A percentile compares a stretch with the other conserved stretches of the same genome.
Evolutionary conservation across 2,888 invertebrate species (phyloP).

Genomic region (Salticus scenicus): DNA sequence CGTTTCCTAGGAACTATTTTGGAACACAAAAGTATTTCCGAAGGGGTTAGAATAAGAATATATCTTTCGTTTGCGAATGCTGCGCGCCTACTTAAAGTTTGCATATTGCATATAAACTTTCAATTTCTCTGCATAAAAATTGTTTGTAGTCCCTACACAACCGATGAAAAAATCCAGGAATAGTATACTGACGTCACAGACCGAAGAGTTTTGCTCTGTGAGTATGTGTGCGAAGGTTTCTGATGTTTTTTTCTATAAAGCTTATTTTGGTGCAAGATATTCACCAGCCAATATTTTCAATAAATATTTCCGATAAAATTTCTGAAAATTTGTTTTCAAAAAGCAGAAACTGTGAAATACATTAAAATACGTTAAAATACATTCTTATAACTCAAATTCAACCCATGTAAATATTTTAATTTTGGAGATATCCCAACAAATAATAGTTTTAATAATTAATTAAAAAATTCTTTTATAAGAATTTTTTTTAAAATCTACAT

Average conservation of each 20-base stretch:
- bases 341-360: too few relatives aligned
- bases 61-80: constrained; percentile 26
- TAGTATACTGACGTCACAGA: constrained; percentile 50
- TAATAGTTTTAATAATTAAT: too few relatives aligned
- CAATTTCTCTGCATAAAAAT: constrained; percentile 56
- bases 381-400: too few relatives aligned
- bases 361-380: too few relatives aligned
- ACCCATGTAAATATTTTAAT: too few relatives aligned
- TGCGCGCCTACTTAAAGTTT: constrained; percentile 50
- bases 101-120: constrained; percentile 63
- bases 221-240: constrained; percentile 34
- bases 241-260: not conserved
- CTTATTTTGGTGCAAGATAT: too few relatives aligned
- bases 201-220: constrained; percentile 18
- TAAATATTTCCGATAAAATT: too few relatives aligned
- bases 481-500: too few relatives aligned
- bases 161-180: constrained; percentile 49
- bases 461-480: too few relatives aligned
- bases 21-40: constrained; percentile 18
- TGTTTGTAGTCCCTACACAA: not conserved
- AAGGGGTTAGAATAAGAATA: not conserved
- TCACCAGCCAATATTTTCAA: too few relatives aligned
- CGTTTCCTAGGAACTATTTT: constrained; percentile 22
- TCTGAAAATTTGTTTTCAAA: too few relatives aligned
- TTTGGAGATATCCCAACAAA: too few relatives aligned